phyloP scores from a whole-genome alignment of 2,888 invertebrate species.

The Acronicta alni region DNA sequence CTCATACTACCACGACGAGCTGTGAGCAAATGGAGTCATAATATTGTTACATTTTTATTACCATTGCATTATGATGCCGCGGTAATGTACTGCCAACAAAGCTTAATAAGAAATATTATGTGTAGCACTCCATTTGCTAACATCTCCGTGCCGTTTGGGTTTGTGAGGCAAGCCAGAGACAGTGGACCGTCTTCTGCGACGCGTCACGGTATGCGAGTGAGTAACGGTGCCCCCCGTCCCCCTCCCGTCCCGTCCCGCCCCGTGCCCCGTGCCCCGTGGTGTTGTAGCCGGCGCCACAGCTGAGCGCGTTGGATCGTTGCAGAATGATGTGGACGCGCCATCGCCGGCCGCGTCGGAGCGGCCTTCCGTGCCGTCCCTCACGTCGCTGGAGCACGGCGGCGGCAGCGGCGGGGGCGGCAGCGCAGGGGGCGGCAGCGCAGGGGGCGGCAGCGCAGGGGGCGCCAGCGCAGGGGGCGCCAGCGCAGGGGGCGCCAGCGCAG shows the following conservation, averaged over 20 bases:
- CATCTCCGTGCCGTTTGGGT: background rate
- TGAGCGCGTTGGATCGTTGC: slow-evolving; percentile 87
- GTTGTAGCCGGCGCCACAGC: slow-evolving; percentile 82
- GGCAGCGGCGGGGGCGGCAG: slow-evolving; percentile 45
- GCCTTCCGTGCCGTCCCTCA: slow-evolving; percentile 71
- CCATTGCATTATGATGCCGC: background rate
- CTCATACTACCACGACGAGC: slow-evolving; percentile 35
- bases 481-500: slow-evolving; percentile 9
- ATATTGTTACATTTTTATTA: background rate
- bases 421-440: slow-evolving; percentile 27
- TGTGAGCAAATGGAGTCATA: slow-evolving; percentile 23
- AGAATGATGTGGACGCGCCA: slow-evolving; percentile 88
- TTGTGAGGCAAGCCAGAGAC: slow-evolving; percentile 52
- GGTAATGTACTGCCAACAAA: background rate
- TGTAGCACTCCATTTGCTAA: slow-evolving; percentile 10
- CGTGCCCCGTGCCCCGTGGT: slow-evolving; percentile 61
- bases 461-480: slow-evolving; percentile 30
- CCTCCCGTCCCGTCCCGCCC: slow-evolving; percentile 44
- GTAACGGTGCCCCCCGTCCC: slow-evolving; percentile 76
- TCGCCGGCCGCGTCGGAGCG: slow-evolving; percentile 81
- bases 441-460: slow-evolving; percentile 29
- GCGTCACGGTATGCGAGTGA: slow-evolving; percentile 74
- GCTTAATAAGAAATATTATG: too few relatives aligned
- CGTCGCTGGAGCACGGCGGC: slow-evolving; percentile 64
- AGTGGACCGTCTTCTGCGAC: slow-evolving; percentile 63